Base-by-base conservation (phyloP, 2,113 vertebrate genomes). In the Seriola dumerili region DNA sequence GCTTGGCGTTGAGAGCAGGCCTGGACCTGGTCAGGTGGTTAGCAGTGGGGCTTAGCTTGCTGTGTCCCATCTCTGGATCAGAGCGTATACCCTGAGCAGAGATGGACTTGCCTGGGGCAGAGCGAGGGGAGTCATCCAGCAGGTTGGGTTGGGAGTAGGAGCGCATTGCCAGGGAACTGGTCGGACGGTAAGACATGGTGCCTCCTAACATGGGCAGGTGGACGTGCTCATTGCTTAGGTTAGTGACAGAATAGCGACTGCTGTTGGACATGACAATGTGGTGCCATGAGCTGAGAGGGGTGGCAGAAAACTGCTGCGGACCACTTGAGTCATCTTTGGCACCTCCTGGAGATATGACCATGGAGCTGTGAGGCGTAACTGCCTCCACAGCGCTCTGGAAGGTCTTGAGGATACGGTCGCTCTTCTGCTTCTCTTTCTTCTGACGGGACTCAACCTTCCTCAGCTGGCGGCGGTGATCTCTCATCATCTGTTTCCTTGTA, bases 401-500 rank as follows among this genome's bases (percentile, higher is more conserved):
- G 21, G 95, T 96, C 87, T 95, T 95, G 12, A 97, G 95, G 87
- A 96, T 96, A 46, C 94, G 94, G 0, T 96, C 95, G 16, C 94
- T 95, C 85, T 96, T 96, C 78, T 95, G 93, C 76, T 95, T 96
- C 88, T 96, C 96, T 77, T 96, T 96, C 81, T 95, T 96, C 91
- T 96, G 95, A 10, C 95, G 94, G 1, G 94, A 96, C 84, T 96
- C 96, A 25, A 93, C 91, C 87, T 95, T 95, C 17, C 88, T 92
- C 48, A 96, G 87, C 73, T 96, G 94, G 2, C 91, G 92, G 0
- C 96, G 93, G 76, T 96, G 95, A 80, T 96, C 94, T 55, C 90
- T 92, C 93, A 95, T 95, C 96, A 97, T 96, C 88, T 96, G 95
- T 80, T 97, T 97, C 66, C 96, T 92, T 36, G 95, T 96, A 83